Percentiles rank a stretch among this genome's conserved stretches.
Conservation (phyloP, 2,888 invertebrate species). For the Chaetogeoica ovagalla region DNA sequence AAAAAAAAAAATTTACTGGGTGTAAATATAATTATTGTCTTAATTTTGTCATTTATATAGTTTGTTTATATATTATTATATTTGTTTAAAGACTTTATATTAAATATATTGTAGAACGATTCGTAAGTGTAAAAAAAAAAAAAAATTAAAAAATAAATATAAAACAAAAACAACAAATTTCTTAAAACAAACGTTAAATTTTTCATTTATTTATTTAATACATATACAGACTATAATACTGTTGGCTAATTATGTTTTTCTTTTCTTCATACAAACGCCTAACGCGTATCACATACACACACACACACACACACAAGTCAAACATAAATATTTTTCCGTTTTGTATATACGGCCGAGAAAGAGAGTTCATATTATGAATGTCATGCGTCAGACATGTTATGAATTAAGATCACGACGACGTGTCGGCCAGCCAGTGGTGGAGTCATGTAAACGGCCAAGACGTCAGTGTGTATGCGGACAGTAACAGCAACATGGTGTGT, state of each 20-base stretch:
- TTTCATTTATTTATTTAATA: conserved; percentile 21
- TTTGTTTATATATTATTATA: conserved; percentile 52
- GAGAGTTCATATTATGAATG: no score
- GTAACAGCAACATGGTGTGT: conserved; percentile 18
- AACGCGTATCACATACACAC: background rate
- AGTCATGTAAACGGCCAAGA: conserved; percentile 45
- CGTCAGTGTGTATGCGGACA: conserved; percentile 4
- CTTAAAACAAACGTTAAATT: conserved; percentile 32
- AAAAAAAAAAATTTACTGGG: conserved; percentile 23
- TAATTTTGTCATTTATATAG: conserved; percentile 53
- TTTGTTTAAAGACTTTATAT: conserved; percentile 53
- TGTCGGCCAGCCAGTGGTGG: background rate
- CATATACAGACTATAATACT: background rate
- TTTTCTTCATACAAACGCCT: background rate
- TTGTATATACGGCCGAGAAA: conserved; percentile 32
- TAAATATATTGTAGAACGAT: conserved; percentile 44
- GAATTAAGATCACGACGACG: background rate
- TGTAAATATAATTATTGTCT: conserved; percentile 50
- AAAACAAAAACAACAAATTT: conserved; percentile 34
- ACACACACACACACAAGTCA: background rate
- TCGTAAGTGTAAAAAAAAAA: conserved; percentile 38
- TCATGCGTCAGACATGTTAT: no score
- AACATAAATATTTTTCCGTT: background rate
- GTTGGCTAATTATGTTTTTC: conserved; percentile 14
- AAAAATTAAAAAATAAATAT: conserved; percentile 5